These are phyloP conservation scores for Marronus borbonicus DNA, from an alignment of 2,888 invertebrate species.

Conservation along the genomic window DNA sequence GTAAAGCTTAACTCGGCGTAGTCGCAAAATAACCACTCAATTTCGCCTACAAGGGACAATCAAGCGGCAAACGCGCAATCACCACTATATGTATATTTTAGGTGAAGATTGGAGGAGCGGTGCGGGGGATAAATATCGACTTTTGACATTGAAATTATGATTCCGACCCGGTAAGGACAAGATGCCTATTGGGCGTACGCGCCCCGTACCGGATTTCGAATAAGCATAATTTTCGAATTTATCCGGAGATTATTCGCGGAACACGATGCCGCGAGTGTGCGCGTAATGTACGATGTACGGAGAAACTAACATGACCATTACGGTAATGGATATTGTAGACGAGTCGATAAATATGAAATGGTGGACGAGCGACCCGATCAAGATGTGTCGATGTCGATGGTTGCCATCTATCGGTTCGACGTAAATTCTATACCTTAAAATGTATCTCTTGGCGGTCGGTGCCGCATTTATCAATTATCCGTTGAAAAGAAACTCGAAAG, in stretches of 20 bases:
- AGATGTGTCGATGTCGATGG: slow-evolving; percentile 13
- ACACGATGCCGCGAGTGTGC: slow-evolving; percentile 24
- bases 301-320: slow-evolving; percentile 49
- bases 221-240: slow-evolving; percentile 54
- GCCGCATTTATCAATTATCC: slow-evolving; percentile 18
- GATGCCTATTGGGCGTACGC: slow-evolving; percentile 3
- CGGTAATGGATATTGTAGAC: slow-evolving; percentile 48
- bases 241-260: slow-evolving; percentile 51
- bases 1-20: not conserved
- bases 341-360: slow-evolving; percentile 40
- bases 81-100: not conserved
- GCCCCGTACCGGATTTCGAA: slow-evolving; percentile 48
- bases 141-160: slow-evolving; percentile 35
- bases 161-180: not conserved
- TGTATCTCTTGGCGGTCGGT: slow-evolving; percentile 8
- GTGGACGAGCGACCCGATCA: slow-evolving; percentile 9
- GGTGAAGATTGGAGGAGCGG: slow-evolving; percentile 8
- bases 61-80: not conserved
- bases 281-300: slow-evolving; percentile 37
- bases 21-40: slow-evolving; percentile 28
- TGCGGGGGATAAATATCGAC: slow-evolving; percentile 25
- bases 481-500: slow-evolving; percentile 7
- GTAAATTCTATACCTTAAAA: slow-evolving; percentile 19
- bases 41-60: slow-evolving; percentile 10
- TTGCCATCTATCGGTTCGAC: not conserved